Base-by-base conservation (phyloP, 2,888 invertebrate species). In the Ethmia dodecea region DNA sequence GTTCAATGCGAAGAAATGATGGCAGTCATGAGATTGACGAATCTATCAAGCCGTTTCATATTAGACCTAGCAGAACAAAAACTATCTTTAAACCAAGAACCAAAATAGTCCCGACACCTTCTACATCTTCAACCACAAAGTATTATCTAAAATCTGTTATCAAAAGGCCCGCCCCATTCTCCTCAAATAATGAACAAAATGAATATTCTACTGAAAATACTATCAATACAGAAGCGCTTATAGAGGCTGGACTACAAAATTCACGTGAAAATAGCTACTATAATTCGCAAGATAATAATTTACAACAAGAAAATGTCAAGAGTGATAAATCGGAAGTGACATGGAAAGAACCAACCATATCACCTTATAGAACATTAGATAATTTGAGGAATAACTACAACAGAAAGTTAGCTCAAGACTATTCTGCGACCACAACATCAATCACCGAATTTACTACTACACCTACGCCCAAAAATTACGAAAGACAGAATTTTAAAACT, bases 351-450 rank as follows among this genome's bases (percentile, higher is more conserved):
- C 78, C 87, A 11, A 63, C 74, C 27, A 75, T 88, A 5, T 88
- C 89, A 0, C 87, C 89, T 0, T 89, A 84, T 42, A 84, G 80
- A 52, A 83, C 88, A 18, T 55, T 88, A 14, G 81, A 84, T 87
- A 81, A 43, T 60, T 88, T 14, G 60, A 86, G 43, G 43, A 45
- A 60, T 37, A 52, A 44, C 37, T 59, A 56, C 28, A 37, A 44
- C 29, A 49, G 43, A 26, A 48, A 59, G 33, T 37, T 45, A 15
- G 39, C 46, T 8, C 48, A 56, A 22, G 60, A 62, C 35, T 52
- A 55, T 32, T 54, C 66, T 29, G 63, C 65, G 13, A 65, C 57
- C 40, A 58, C 66, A 24, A 47, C 58, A 15, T 49, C 68, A 11
- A 57, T 65, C 10, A 50, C 62, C 3, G 52, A 38, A 10, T 51